Conservation (phyloP, 2,113 vertebrate species). For the Ictalurus punctatus region DNA sequence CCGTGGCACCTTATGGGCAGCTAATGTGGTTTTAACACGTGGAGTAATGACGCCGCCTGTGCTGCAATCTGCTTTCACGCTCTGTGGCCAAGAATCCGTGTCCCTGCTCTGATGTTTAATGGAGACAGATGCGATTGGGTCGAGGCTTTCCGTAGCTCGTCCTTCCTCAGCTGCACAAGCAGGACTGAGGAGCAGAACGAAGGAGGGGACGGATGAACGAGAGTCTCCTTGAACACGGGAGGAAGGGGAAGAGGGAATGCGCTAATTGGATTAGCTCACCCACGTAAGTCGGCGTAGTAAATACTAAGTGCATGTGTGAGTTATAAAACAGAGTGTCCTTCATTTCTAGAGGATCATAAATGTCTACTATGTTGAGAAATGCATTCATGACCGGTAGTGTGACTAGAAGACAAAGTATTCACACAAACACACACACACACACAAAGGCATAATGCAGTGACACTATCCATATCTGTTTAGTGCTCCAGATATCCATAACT, state of each 20-base stretch:
- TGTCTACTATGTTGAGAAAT: neutral
- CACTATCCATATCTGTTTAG: neutral
- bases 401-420: neutral
- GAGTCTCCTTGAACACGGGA: slow-evolving; percentile 16
- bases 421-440: neutral
- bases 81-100: slow-evolving; percentile 34
- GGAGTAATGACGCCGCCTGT: slow-evolving; percentile 63
- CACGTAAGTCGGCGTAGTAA: slow-evolving; percentile 15
- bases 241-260: slow-evolving; percentile 24
- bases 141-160: slow-evolving; percentile 47
- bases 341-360: slow-evolving; percentile 9
- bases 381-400: neutral
- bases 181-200: slow-evolving; percentile 21
- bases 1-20: slow-evolving; percentile 49
- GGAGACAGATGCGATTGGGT: slow-evolving; percentile 61
- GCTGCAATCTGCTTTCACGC: slow-evolving; percentile 59
- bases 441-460: neutral
- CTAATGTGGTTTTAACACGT: slow-evolving; percentile 62
- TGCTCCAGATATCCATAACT: neutral
- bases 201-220: slow-evolving; percentile 17
- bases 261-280: slow-evolving; percentile 29
- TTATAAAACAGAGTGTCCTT: slow-evolving; percentile 27
- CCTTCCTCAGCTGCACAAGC: slow-evolving; percentile 52
- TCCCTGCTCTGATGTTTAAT: slow-evolving; percentile 53
- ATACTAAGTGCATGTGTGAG: slow-evolving; percentile 13